These are phyloP conservation scores for Zaprionus obscuricornis DNA, from an alignment of 2,888 invertebrate species.

Conservation along the genomic window DNA sequence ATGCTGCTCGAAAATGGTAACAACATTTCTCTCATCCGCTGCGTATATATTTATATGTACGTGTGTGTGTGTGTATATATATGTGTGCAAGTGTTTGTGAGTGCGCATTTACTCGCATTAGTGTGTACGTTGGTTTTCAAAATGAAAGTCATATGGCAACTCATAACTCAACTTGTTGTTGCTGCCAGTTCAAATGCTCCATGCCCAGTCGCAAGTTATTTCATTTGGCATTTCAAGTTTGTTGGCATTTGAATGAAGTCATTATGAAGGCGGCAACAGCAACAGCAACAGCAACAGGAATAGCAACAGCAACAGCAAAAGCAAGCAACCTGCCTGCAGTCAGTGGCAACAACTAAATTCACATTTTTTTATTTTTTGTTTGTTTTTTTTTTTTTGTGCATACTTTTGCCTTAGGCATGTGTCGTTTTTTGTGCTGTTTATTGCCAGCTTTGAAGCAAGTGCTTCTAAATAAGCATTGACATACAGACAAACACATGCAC, in stretches of 20 bases:
- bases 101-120: constrained; percentile 17
- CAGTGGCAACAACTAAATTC: constrained; percentile 65
- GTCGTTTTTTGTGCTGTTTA: constrained; percentile 62
- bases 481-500: constrained; percentile 31
- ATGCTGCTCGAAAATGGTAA: constrained; percentile 64
- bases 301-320: neutral
- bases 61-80: constrained; percentile 5
- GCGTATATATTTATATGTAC: constrained; percentile 4
- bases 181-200: constrained; percentile 41
- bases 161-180: constrained; percentile 76
- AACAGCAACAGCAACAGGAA: constrained; percentile 5
- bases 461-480: constrained; percentile 75
- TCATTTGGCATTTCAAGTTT: constrained; percentile 79
- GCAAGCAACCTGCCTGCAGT: constrained; percentile 39
- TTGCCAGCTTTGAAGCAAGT: constrained; percentile 59
- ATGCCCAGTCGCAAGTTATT: constrained; percentile 72
- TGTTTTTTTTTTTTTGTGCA: constrained; percentile 34
- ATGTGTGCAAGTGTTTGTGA: constrained; percentile 11
- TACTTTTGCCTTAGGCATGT: constrained; percentile 42
- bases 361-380: constrained; percentile 50
- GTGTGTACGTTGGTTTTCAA: constrained; percentile 58
- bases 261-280: constrained; percentile 68
- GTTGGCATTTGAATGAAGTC: constrained; percentile 80
- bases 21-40: constrained; percentile 57
- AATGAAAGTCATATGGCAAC: constrained; percentile 79